A percentile compares a stretch with the other conserved stretches of the same genome.
Conservation (phyloP, 2,888 invertebrate species). For the Apotomis capreana region DNA sequence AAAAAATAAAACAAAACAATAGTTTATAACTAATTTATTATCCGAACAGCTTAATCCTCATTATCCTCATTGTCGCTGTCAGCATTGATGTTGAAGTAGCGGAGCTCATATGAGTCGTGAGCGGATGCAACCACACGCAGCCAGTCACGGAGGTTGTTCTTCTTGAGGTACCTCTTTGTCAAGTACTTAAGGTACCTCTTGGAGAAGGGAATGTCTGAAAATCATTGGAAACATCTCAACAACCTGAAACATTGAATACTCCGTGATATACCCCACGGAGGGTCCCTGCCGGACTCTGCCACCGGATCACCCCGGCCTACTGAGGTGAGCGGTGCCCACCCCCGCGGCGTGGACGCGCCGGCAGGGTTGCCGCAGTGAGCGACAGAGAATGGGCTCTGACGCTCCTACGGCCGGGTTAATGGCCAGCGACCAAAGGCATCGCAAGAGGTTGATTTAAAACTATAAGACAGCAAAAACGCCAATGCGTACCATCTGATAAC, state of each 20-base stretch:
- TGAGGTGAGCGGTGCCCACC: slow-evolving; percentile 42
- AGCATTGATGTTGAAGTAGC: slow-evolving; percentile 98
- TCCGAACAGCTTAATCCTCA: slow-evolving; percentile 86
- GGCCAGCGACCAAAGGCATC: slow-evolving; percentile 38
- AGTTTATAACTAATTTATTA: slow-evolving; percentile 78
- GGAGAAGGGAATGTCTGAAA: slow-evolving; percentile 87
- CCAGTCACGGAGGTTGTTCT: slow-evolving; percentile 99
- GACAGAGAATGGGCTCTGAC: slow-evolving; percentile 41
- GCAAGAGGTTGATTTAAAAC: neutral
- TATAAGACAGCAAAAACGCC: neutral
- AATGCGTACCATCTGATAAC: neutral
- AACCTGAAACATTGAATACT: slow-evolving; percentile 17
- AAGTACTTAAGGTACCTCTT: slow-evolving; percentile 98
- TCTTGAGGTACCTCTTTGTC: slow-evolving; percentile 99
- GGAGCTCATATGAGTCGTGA: slow-evolving; percentile 98
- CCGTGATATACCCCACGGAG: slow-evolving; percentile 41
- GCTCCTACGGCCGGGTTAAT: slow-evolving; percentile 40
- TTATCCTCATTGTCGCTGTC: slow-evolving; percentile 92
- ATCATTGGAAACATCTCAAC: slow-evolving; percentile 14
- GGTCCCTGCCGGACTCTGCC: slow-evolving; percentile 43
- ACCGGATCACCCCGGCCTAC: slow-evolving; percentile 42
- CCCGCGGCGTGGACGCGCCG: slow-evolving; percentile 43
- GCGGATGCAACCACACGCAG: slow-evolving; percentile 98
- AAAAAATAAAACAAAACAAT: slow-evolving; percentile 51
- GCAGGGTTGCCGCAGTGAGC: slow-evolving; percentile 40